Conservation (phyloP, 2,113 vertebrate species). For the Nesogale talazaci region DNA sequence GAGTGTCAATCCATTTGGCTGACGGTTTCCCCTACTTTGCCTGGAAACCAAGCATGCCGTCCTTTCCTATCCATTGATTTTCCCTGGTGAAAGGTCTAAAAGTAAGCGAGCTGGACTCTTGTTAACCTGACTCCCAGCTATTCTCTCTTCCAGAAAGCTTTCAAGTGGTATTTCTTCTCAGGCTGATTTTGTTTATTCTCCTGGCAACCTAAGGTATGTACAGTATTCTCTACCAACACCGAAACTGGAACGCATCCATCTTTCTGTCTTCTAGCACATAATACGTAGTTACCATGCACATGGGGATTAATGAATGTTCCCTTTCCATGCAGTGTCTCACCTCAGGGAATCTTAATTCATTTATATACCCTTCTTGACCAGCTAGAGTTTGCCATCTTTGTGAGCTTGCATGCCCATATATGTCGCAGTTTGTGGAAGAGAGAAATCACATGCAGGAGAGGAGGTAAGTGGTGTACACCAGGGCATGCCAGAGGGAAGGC, state of each 20-base stretch:
- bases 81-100: background rate
- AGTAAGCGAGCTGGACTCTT: background rate
- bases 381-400: background rate
- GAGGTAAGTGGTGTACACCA: background rate
- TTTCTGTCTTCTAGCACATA: background rate
- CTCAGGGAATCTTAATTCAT: background rate
- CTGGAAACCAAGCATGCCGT: background rate
- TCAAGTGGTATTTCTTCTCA: background rate
- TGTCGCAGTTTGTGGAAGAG: background rate
- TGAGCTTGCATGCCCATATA: background rate
- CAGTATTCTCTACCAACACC: background rate
- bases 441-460: background rate
- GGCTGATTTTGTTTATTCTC: background rate
- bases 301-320: fast-evolving
- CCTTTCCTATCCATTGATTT: background rate
- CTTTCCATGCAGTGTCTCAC: fast-evolving
- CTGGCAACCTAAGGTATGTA: background rate
- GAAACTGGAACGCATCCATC: background rate
- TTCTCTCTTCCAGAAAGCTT: background rate
- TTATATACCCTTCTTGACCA: fast-evolving
- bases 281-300: background rate
- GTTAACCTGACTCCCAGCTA: background rate
- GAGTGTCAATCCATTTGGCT: background rate
- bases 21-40: background rate
- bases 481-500: too few relatives aligned